phyloP scores from a whole-genome alignment of 2,113 vertebrate genomes.

The Perccottus glenii region DNA sequence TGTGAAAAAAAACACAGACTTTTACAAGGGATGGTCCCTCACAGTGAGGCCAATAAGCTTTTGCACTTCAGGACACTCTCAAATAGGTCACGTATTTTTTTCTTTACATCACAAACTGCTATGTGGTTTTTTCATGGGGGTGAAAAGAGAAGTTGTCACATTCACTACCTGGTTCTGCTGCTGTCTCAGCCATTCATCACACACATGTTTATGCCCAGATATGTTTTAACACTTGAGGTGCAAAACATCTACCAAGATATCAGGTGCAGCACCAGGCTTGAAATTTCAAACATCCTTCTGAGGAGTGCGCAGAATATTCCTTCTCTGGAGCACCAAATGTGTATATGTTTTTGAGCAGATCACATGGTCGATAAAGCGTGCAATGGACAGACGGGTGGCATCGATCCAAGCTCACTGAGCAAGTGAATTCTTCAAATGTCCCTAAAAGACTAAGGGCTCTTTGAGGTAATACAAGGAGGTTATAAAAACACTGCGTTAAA shows the following conservation, averaged over 20 bases:
- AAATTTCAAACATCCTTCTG: conserved; percentile 12
- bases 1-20: conserved; percentile 70
- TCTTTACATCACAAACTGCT: conserved; percentile 38
- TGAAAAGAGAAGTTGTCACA: conserved; percentile 4
- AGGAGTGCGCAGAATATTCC: conserved; percentile 11
- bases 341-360: conserved; percentile 66
- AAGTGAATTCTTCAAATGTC: conserved; percentile 34
- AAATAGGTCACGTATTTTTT: conserved; percentile 70
- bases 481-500: background rate
- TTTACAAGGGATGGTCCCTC: conserved; percentile 75
- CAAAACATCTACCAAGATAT: conserved; percentile 23
- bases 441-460: conserved; percentile 22
- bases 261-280: background rate
- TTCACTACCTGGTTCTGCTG: conserved; percentile 1
- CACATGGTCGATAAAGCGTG: conserved; percentile 79
- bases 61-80: conserved; percentile 29
- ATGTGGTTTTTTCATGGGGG: conserved; percentile 30
- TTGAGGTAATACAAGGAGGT: conserved; percentile 9
- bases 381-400: conserved; percentile 58
- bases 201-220: conserved; percentile 4
- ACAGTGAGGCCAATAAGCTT: conserved; percentile 27
- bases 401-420: conserved; percentile 64
- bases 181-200: conserved; percentile 11
- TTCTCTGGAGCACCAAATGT: conserved; percentile 39
- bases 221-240: conserved; percentile 10